Evolutionary conservation across 2,113 vertebrate species (phyloP), one percentile per base, ranked within the genome.

Genomic region (Gnathonemus echidnorhynchus): DNA sequence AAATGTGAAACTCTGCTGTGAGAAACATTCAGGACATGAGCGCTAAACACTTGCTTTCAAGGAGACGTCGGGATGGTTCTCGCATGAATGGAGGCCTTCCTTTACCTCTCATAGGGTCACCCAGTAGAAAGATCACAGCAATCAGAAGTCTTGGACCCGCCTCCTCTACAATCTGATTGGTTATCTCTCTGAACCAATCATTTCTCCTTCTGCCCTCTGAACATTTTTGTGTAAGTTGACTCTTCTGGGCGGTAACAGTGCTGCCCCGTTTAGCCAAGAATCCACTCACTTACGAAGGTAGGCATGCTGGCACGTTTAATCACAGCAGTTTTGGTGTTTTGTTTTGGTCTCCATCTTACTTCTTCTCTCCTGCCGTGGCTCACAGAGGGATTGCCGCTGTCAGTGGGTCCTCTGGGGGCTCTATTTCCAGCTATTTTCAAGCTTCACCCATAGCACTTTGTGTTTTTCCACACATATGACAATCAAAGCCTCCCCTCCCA

Each of bases 401-500:
- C 88, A 88, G 90, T 56, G 45, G 87, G 88, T 90, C 91, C 87
- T 88, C 17, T 0, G 89, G 90, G 92, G 91, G n/a, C 52, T 70
- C 21, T 56, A 27, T 62, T 42, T 83, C 90, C 88, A 90, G 90
- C 88, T 90, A 91, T 91, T 92, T 92, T 87, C 19, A 89, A 77
- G 58, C 49, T 53, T 62, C 80, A 87, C 91, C 86, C 7, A 24
- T 13, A 49, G 92, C 83, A 24, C 83, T 91, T 92, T 90, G 83
- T 89, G 86, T 89, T 92, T 91, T 91, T 91, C 66, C 88, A 88
- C 91, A 90, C 89, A 89, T 89, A 89, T 92, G 92, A 92, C 91
- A 91, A 86, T 90, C 90, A 88, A 83, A 91, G 90, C 90, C 88
- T 77, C 50, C 15, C 92, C 91, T 92, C 92, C 93, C 92, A 93